These are phyloP conservation scores for Drosophila bocqueti DNA, from an alignment of 1,140 invertebrate species.

Conservation along the genomic window DNA sequence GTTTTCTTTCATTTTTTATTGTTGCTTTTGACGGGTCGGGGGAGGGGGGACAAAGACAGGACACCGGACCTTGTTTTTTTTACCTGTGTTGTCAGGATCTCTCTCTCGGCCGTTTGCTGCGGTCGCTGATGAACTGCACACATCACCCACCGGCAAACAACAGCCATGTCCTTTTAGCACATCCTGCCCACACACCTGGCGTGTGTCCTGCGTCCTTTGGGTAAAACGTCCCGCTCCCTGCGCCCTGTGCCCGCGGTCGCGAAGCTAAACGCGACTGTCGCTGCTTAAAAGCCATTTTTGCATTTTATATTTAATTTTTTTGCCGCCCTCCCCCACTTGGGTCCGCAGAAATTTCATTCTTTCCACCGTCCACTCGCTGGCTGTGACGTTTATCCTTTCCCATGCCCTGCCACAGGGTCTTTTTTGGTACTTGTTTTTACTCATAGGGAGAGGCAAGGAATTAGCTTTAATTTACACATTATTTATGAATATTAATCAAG, in stretches of 20 bases:
- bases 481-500: neutral
- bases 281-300: slow-evolving; percentile 81
- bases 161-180: slow-evolving; percentile 75
- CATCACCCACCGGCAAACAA: slow-evolving; percentile 49
- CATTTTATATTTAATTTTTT: slow-evolving; percentile 81
- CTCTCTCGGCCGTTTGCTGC: slow-evolving; percentile 60
- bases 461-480: neutral
- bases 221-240: neutral
- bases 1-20: slow-evolving; percentile 1
- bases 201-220: slow-evolving; percentile 41
- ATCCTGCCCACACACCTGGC: slow-evolving; percentile 45
- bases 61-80: neutral
- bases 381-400: slow-evolving; percentile 35
- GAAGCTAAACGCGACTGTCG: slow-evolving; percentile 68
- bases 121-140: slow-evolving; percentile 79
- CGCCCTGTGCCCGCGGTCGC: neutral
- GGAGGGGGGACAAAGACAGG: slow-evolving; percentile 2
- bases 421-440: neutral
- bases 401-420: slow-evolving; percentile 6
- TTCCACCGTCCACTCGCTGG: neutral
- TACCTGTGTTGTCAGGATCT: slow-evolving; percentile 19
- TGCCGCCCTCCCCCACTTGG: neutral
- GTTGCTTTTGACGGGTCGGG: slow-evolving; percentile 2
- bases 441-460: neutral
- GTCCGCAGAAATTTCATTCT: slow-evolving; percentile 3